Percentiles rank a stretch among this genome's conserved stretches.
phyloP scores from a whole-genome alignment of 2,888 invertebrate genomes.

The Cerastis leucographa region DNA sequence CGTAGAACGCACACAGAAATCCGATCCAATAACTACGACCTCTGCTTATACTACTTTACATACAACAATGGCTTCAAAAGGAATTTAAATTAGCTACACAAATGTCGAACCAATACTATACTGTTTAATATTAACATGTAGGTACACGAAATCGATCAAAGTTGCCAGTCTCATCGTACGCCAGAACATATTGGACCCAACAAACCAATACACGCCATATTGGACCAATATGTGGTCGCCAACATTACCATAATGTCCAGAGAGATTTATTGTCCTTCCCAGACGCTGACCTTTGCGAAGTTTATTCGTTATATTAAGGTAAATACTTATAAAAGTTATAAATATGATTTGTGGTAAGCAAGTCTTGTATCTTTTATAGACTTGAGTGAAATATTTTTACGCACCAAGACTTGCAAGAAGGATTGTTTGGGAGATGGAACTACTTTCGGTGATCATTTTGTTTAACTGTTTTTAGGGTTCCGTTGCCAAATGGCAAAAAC shows the following conservation, averaged over 20 bases:
- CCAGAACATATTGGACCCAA: slow-evolving; percentile 51
- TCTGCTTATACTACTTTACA: slow-evolving; percentile 14
- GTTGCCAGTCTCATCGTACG: slow-evolving; percentile 17
- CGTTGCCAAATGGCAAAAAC: no score
- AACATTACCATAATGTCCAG: slow-evolving; percentile 65
- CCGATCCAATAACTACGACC: slow-evolving; percentile 2
- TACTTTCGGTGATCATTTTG: slow-evolving; percentile 18
- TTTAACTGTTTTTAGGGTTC: neutral
- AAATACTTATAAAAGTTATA: slow-evolving; percentile 65
- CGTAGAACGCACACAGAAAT: slow-evolving; percentile 3
- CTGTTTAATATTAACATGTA: slow-evolving; percentile 34
- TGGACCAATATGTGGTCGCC: slow-evolving; percentile 63
- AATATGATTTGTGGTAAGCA: slow-evolving; percentile 61
- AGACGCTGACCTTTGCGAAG: slow-evolving; percentile 62
- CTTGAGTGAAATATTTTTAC: slow-evolving; percentile 49
- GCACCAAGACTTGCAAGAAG: slow-evolving; percentile 17
- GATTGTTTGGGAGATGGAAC: slow-evolving; percentile 36
- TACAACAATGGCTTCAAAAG: slow-evolving; percentile 43
- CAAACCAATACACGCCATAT: slow-evolving; percentile 44
- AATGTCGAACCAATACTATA: slow-evolving; percentile 11
- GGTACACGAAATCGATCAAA: slow-evolving; percentile 37
- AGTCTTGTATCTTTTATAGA: slow-evolving; percentile 53
- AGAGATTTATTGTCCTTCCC: slow-evolving; percentile 61
- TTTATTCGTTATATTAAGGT: slow-evolving; percentile 57
- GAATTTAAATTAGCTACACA: slow-evolving; percentile 58